Base-by-base conservation (phyloP, 2,797 vertebrate species). In the Chromobotia macracanthus region DNA sequence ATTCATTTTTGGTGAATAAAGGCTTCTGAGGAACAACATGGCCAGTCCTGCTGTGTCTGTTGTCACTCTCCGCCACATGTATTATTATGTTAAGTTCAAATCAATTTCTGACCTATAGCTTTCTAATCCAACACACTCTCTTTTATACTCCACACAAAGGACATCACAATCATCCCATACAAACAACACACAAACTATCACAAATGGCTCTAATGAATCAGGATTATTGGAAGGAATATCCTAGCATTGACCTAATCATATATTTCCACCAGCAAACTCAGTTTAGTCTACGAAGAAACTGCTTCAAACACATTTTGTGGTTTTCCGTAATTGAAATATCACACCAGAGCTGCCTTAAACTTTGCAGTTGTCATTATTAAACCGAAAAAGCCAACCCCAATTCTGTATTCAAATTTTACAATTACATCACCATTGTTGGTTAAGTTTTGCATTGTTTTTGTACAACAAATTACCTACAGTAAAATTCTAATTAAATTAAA, bases 21-120 rank as follows among this genome's bases (percentile, higher is more conserved):
- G 69, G 75, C 75, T 60, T 64, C 10, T 69, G 41, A 69, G 53
- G 12, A 23, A 50, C 41, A 60, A 21, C 46, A 69, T 48, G 51
- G 31, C 7, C 15, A 6, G 6, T 18, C 15, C 5, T 9, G n/a
- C n/a, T 73, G 35, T 15, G 3, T 44, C 31, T 44, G 50, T 65
- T 19, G 18, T 31, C 35, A 56, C 41, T 48, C 18, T 50, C 44
- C 28, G n/a, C 11, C 11, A 12, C 25, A 61, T 21, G 53, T 58
- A 35, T 77, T 58, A 50, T 69, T 44, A 50, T 7, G 44, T 68
- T 15, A 46, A 56, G 31, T 66, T 55, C 16, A 44, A 69, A 23
- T 68, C 23, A 69, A 50, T 69, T 77, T 69, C 25, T 5, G 15
- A 44, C 46, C 12, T 48, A 60, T 31, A 48, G 21, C 10, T 21